Percentiles rank a stretch among this genome's conserved stretches.
These are phyloP conservation scores for Mechanitis messenoides DNA, from an alignment of 2,888 invertebrate species.

Conservation along the genomic window DNA sequence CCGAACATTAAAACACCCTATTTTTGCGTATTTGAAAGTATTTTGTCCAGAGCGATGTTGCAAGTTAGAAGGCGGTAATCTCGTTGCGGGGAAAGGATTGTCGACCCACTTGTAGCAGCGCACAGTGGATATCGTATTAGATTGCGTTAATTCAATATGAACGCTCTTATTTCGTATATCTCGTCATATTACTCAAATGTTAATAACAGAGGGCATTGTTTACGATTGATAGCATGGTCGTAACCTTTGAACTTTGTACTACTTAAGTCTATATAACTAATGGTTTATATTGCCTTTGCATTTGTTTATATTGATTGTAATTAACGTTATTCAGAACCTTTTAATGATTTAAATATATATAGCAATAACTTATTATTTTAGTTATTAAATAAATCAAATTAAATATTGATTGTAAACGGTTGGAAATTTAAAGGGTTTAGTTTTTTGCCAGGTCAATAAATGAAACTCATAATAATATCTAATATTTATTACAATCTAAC, in stretches of 20 bases:
- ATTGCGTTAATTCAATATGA: constrained; percentile 27
- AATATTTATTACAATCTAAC: constrained; percentile 1
- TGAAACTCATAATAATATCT: constrained; percentile 1
- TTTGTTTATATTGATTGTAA: no score
- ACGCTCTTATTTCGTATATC: constrained; percentile 21
- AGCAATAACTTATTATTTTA: no score
- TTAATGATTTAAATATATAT: no score
- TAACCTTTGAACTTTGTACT: neutral
- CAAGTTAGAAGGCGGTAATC: constrained; percentile 30
- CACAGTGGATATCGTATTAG: constrained; percentile 27
- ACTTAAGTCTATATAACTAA: neutral
- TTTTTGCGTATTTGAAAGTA: constrained; percentile 24
- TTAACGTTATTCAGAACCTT: no score
- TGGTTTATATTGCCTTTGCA: no score
- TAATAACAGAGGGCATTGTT: constrained; percentile 9
- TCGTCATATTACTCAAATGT: constrained; percentile 17
- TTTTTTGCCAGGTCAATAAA: neutral
- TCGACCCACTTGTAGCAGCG: constrained; percentile 27
- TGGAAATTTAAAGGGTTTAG: neutral
- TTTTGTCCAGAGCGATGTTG: constrained; percentile 27
- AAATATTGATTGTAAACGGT: no score
- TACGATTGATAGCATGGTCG: neutral
- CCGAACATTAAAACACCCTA: neutral
- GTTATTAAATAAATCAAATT: no score
- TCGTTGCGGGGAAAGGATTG: constrained; percentile 32